phyloP scores from a whole-genome alignment of 1,140 invertebrate species.

The Hesperophylax magnus region DNA sequence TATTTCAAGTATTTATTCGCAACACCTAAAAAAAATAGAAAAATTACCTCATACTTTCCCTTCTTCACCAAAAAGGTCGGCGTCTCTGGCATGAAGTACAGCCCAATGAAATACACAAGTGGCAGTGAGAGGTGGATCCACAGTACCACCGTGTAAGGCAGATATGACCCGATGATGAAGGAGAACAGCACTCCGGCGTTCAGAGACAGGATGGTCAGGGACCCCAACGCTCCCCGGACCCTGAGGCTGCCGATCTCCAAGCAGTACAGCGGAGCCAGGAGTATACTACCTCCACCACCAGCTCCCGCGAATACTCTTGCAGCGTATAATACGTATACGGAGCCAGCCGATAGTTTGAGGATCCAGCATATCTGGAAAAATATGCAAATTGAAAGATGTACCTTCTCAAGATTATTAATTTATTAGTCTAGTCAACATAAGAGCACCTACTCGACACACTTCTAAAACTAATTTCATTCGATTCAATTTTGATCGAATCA shows the following conservation, averaged over 20 bases:
- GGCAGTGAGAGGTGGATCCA: conserved; percentile 56
- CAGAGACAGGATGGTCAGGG: conserved; percentile 68
- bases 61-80: conserved; percentile 64
- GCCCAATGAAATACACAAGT: conserved; percentile 63
- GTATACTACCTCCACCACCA: conserved; percentile 68
- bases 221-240: conserved; percentile 73
- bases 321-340: conserved; percentile 59
- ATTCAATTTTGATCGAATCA: too few species aligned
- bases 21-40: too few species aligned
- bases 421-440: too few species aligned
- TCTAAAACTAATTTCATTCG: too few species aligned
- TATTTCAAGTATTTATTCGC: too few species aligned
- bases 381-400: too few species aligned
- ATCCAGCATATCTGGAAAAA: conserved; percentile 62
- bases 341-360: conserved; percentile 61
- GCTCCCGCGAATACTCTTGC: conserved; percentile 66
- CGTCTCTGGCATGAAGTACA: conserved; percentile 71
- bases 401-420: too few species aligned
- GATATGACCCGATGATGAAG: conserved; percentile 72
- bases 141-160: conserved; percentile 63
- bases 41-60: conserved; percentile 43
- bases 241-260: conserved; percentile 72
- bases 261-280: conserved; percentile 72
- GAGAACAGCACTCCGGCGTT: conserved; percentile 73
- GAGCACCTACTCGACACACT: too few species aligned